Percentiles rank a stretch among this genome's conserved stretches.
These are phyloP conservation scores for Thunnus albacares DNA, from an alignment of 2,797 vertebrate species.

Conservation along the genomic window DNA sequence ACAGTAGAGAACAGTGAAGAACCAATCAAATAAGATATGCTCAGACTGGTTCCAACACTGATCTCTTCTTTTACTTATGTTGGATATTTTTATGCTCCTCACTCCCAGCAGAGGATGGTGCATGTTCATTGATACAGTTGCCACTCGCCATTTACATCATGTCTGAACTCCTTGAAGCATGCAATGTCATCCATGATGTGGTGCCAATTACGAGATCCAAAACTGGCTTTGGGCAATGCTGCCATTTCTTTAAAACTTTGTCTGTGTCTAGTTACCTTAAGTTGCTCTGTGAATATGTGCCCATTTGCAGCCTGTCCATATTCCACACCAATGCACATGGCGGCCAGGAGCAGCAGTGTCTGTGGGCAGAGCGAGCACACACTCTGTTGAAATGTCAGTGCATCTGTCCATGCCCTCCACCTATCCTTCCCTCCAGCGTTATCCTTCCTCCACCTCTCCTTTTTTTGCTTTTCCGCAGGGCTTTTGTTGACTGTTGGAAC, in stretches of 20 bases:
- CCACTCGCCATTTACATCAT: slow-evolving; percentile 1
- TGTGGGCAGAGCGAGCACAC: slow-evolving; percentile 41
- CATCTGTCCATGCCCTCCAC: slow-evolving; percentile 57
- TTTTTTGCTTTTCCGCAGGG: slow-evolving; percentile 16
- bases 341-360: slow-evolving; percentile 35
- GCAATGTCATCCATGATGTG: background rate
- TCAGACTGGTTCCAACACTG: no score
- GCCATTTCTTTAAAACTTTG: slow-evolving; percentile 19
- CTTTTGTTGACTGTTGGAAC: slow-evolving; percentile 20
- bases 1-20: no score
- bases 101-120: no score
- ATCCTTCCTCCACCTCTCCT: slow-evolving; percentile 24
- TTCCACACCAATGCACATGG: slow-evolving; percentile 50
- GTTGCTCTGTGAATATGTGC: slow-evolving; percentile 37
- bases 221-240: background rate
- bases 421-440: slow-evolving; percentile 42
- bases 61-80: no score
- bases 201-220: background rate
- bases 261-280: slow-evolving; percentile 17
- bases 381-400: slow-evolving; percentile 77
- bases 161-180: slow-evolving; percentile 3
- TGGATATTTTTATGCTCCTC: no score
- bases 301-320: slow-evolving; percentile 42
- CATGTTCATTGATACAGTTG: no score
- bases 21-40: no score